Conservation (phyloP, 2,888 invertebrate genomes). For the Microdon myrmicae region DNA sequence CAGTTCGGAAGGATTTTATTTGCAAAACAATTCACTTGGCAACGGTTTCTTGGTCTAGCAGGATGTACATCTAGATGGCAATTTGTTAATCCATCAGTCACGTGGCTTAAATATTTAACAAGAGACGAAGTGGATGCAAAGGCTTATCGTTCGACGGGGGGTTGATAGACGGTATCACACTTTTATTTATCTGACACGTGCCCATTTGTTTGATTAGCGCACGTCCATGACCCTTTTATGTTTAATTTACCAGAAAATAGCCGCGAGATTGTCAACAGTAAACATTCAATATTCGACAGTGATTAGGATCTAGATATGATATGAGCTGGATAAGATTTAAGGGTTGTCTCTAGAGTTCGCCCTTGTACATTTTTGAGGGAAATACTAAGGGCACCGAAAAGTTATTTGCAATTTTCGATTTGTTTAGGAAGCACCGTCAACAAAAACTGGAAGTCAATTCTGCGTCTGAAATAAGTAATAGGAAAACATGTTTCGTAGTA, state of each 20-base stretch:
- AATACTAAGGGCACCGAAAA: no score
- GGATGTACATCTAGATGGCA: constrained; percentile 21
- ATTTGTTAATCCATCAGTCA: constrained; percentile 44
- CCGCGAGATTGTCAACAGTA: constrained; percentile 58
- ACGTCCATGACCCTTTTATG: constrained; percentile 54
- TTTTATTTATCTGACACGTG: constrained; percentile 35
- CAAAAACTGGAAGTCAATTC: no score
- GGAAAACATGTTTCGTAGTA: no score
- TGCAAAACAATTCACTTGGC: no score
- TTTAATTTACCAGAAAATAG: constrained; percentile 59
- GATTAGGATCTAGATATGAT: constrained; percentile 29
- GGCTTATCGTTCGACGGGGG: constrained; percentile 9
- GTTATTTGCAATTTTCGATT: no score
- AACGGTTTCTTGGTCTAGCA: no score
- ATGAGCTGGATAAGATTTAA: no score
- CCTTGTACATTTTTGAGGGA: no score
- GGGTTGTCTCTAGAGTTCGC: no score
- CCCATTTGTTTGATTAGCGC: constrained; percentile 48
- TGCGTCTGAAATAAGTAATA: no score
- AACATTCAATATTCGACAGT: constrained; percentile 31
- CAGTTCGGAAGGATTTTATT: no score
- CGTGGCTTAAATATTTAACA: constrained; percentile 47
- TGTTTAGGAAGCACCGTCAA: no score
- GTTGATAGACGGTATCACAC: constrained; percentile 24
- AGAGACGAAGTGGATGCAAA: constrained; percentile 29